These are phyloP conservation scores for Hirudo medicinalis DNA, from an alignment of 1,140 invertebrate genomes.

Conservation along the genomic window DNA sequence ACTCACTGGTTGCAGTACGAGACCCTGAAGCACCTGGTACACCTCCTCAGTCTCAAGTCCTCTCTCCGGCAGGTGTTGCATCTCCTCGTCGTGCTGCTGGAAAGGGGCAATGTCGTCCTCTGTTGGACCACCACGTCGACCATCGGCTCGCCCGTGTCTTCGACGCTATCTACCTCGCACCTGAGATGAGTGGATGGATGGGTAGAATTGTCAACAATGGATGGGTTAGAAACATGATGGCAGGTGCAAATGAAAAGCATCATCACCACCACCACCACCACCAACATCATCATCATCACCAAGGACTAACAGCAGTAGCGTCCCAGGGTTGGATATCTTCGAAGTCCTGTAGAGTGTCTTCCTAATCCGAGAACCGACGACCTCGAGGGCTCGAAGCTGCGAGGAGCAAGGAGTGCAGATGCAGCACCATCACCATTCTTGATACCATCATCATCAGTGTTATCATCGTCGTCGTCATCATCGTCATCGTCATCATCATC, in stretches of 20 bases:
- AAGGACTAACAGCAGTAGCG: too few relatives aligned
- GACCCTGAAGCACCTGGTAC: conserved; percentile 41
- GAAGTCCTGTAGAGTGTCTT: too few relatives aligned
- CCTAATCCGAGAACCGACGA: too few relatives aligned
- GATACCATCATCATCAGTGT: neutral
- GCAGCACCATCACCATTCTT: too few relatives aligned
- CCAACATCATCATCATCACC: neutral
- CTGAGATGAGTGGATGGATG: too few relatives aligned
- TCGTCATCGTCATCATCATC: too few relatives aligned
- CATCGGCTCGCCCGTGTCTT: conserved; percentile 38
- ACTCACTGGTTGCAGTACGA: conserved; percentile 44
- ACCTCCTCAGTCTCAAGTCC: conserved; percentile 37
- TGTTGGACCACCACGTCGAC: conserved; percentile 40
- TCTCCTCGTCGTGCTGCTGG: conserved; percentile 28
- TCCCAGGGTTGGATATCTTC: too few relatives aligned
- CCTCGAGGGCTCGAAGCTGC: too few relatives aligned
- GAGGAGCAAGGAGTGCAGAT: too few relatives aligned
- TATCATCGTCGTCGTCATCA: neutral
- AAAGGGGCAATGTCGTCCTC: conserved; percentile 35
- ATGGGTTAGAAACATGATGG: neutral
- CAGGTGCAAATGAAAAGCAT: conserved; percentile 2
- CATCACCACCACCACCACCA: neutral
- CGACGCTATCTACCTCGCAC: conserved; percentile 37
- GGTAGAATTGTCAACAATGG: too few relatives aligned
- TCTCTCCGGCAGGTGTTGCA: conserved; percentile 37